Evolutionary conservation across 2,113 vertebrate species (phyloP).

Genomic region (Polypterus senegalus): DNA sequence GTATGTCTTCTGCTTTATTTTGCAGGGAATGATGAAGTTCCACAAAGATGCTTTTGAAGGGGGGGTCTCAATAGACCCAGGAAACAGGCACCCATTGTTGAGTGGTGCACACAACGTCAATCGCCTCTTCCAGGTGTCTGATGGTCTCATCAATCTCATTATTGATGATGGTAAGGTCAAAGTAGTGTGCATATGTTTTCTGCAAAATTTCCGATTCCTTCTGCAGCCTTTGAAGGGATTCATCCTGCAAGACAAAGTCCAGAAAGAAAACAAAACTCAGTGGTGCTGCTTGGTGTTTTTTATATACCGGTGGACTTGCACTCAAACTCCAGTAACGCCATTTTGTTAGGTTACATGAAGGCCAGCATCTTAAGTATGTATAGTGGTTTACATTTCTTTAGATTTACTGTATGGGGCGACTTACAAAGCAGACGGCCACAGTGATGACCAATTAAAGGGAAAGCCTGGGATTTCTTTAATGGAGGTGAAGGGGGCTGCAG

Average conservation of each 20-base stretch:
- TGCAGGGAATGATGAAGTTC: constrained; percentile 44
- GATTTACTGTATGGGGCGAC: too few species aligned
- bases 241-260: constrained; percentile 54
- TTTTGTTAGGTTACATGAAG: too few species aligned
- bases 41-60: constrained; percentile 31
- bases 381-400: too few species aligned
- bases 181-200: constrained; percentile 96
- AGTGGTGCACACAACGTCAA: constrained; percentile 86
- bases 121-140: constrained; percentile 90
- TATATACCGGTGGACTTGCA: too few species aligned
- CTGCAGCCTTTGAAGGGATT: constrained; percentile 94
- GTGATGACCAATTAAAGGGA: too few species aligned
- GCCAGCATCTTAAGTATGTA: too few species aligned
- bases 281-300: neutral
- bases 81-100: constrained; percentile 96
- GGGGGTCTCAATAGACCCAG: constrained; percentile 81
- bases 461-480: too few species aligned
- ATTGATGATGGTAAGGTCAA: constrained; percentile 98
- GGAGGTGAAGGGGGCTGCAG: too few species aligned
- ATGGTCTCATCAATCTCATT: constrained; percentile 98
- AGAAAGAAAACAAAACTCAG: neutral
- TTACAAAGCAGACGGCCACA: too few species aligned
- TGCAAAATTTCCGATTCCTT: constrained; percentile 95
- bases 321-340: too few species aligned
- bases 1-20: constrained; percentile 28